Conservation (phyloP, 2,797 vertebrate species). For the Sebastolobus altivelis region DNA sequence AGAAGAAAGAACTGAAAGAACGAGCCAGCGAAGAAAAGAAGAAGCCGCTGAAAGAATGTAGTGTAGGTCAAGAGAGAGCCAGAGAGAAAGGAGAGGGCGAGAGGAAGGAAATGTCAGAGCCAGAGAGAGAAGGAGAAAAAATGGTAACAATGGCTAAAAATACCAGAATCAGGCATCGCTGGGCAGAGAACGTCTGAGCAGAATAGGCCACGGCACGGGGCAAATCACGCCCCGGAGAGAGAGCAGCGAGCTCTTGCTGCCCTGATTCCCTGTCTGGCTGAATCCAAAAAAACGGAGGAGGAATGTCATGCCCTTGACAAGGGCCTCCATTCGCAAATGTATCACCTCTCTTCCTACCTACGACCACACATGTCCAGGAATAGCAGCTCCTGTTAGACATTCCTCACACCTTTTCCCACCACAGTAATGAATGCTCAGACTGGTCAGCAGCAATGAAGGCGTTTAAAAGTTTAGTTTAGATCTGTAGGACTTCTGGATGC, state of each 20-base stretch:
- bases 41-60: conserved; percentile 34
- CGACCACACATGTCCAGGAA: conserved; percentile 27
- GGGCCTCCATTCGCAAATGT: conserved; percentile 32
- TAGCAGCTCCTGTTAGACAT: conserved; percentile 37
- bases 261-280: conserved; percentile 31
- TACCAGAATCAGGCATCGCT: conserved; percentile 57
- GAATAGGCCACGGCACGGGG: conserved; percentile 43
- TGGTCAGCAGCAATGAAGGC: neutral
- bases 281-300: conserved; percentile 23
- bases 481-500: too few species aligned
- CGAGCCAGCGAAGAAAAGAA: conserved; percentile 1
- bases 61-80: conserved; percentile 43
- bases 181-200: conserved; percentile 53
- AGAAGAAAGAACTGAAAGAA: conserved; percentile 8
- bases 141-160: conserved; percentile 78
- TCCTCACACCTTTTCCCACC: conserved; percentile 31
- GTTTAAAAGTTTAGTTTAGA: neutral
- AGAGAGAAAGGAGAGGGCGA: conserved; percentile 37
- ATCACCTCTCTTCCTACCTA: conserved; percentile 34
- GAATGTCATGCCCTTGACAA: conserved; percentile 46
- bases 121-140: conserved; percentile 54
- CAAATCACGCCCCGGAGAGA: conserved; percentile 41
- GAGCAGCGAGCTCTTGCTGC: conserved; percentile 25
- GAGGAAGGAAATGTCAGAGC: conserved; percentile 71
- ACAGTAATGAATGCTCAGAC: conserved; percentile 15